Conservation (phyloP, 2,888 invertebrate species). For the Nematopogon swammerdamellus region DNA sequence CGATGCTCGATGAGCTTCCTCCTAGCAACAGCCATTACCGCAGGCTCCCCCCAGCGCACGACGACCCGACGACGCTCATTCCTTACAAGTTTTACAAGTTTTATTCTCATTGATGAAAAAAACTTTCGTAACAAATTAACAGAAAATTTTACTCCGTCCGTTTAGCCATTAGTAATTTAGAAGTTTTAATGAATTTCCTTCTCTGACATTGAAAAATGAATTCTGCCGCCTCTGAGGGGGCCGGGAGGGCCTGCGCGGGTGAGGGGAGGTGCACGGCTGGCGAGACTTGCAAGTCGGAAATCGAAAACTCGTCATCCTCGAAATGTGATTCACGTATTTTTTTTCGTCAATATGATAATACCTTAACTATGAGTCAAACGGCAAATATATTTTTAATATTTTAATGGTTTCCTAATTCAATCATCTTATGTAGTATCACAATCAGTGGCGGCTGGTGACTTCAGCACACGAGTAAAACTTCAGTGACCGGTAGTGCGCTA, state of each 20-base stretch:
- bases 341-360: no score
- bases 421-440: no score
- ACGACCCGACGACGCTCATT: no score
- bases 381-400: no score
- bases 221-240: constrained; percentile 37
- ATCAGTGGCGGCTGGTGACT: no score
- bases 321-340: background rate
- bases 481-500: no score
- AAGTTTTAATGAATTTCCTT: constrained; percentile 57
- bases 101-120: constrained; percentile 15
- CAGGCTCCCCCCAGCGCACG: background rate
- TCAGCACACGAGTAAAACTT: no score
- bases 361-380: no score
- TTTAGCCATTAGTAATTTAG: constrained; percentile 55
- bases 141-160: constrained; percentile 53
- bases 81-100: background rate
- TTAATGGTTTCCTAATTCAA: no score
- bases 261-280: constrained; percentile 22
- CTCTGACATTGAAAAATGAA: constrained; percentile 55
- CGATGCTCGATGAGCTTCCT: no score
- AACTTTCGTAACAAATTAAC: constrained; percentile 54
- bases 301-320: background rate
- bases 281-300: constrained; percentile 6
- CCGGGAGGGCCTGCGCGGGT: constrained; percentile 31
- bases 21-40: no score